Evolutionary conservation across 2,113 vertebrate genomes (phyloP), one percentile per base, ranked within the genome.

Genomic region (Plectropomus leopardus): DNA sequence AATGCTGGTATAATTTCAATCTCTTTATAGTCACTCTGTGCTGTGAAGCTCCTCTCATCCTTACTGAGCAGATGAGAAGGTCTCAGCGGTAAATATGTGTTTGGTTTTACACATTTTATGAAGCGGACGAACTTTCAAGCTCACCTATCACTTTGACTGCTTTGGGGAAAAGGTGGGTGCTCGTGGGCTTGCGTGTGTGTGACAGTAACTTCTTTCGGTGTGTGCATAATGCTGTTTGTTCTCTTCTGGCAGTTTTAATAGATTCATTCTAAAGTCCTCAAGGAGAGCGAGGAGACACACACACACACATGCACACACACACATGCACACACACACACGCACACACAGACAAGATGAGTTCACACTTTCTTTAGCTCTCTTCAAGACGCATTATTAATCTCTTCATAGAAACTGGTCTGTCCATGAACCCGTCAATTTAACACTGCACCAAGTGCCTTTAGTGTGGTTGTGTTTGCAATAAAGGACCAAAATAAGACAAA

Each of bases 51-150:
- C 42, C 34, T 59, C 80, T 84, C 81, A 72, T 88, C 82, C 88
- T 82, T 84, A 76, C 45, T 69, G 72, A 89, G 84, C 53, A 63
- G 63, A 64, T 76, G 28, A 85, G 81, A 85, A 63, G 76, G 78
- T 85, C 83, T 88, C 86, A 72, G 72, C 2, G 54, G 83, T 59
- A 86, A 90, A 83, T 76, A 60, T 78, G 50, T 72, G 64, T 78
- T 80, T 78, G 40, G 32, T 82, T 78, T 80, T 61, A 66, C 80
- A 78, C 65, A 71, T 75, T 81, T 85, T 72, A 79, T 80, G 57
- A 84, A 84, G 57, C 45, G 47, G 60, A 76, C 50, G 26, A 67
- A 76, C 82, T 76, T 78, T 53, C 47, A 85, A 76, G 44, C 78
- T 75, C 55, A 74, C 69, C 66, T 68, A 70, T 83, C 63, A 73